These are phyloP conservation scores for Epizoanthus stellaris DNA, from an alignment of 92 coral and sea anemone species.

Conservation along the genomic window DNA sequence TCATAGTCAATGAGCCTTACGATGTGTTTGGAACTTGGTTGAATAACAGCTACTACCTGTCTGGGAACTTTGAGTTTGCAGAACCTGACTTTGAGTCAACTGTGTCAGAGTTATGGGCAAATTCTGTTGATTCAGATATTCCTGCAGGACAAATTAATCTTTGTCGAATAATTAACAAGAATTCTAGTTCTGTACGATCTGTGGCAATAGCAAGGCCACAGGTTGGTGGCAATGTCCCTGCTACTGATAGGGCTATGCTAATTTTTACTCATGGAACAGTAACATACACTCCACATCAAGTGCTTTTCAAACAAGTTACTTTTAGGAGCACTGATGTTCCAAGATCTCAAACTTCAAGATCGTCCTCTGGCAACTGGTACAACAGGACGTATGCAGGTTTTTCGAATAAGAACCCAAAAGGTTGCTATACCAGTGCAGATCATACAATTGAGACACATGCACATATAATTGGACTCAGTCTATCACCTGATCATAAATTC, in stretches of 20 bases:
- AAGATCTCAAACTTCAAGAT: not conserved
- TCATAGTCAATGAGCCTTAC: constrained; percentile 74
- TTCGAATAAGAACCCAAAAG: not conserved
- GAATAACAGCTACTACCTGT: constrained; percentile 66
- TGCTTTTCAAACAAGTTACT: constrained; percentile 67
- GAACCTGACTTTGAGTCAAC: constrained; percentile 68
- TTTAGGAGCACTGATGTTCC: not conserved
- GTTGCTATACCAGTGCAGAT: constrained; percentile 57
- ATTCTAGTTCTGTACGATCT: constrained; percentile 82
- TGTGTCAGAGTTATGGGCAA: constrained; percentile 83
- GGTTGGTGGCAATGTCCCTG: not conserved
- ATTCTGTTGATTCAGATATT: constrained; percentile 45
- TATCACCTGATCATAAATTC: constrained; percentile 74
- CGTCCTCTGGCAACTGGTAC: not conserved
- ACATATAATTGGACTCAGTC: constrained; percentile 81
- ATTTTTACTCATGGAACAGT: constrained; percentile 85
- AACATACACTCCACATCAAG: constrained; percentile 85
- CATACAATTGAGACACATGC: constrained; percentile 78
- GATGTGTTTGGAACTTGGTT: constrained; percentile 93
- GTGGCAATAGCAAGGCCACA: constrained; percentile 74
- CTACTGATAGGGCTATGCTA: constrained; percentile 42
- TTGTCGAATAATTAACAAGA: constrained; percentile 70
- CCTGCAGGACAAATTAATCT: constrained; percentile 46
- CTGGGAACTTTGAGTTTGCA: constrained; percentile 77
- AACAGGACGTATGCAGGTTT: not conserved